Percentiles rank a stretch among this genome's conserved stretches.
These are phyloP conservation scores for Elgaria multicarinata DNA, from an alignment of 2,113 vertebrate species.

Conservation along the genomic window DNA sequence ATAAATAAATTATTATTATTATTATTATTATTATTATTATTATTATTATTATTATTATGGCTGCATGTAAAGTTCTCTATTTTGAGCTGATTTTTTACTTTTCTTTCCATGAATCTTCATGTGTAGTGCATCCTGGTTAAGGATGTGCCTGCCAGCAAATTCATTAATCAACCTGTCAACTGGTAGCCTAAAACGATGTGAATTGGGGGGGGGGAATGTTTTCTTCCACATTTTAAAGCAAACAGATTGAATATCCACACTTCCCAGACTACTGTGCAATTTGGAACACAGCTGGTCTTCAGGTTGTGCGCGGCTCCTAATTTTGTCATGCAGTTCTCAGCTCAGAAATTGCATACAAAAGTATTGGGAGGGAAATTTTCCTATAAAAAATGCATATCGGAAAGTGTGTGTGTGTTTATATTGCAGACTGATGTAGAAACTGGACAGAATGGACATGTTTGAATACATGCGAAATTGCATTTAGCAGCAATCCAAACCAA, in stretches of 20 bases:
- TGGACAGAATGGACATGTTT: neutral
- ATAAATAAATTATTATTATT: too few relatives aligned
- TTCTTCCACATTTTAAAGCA: neutral
- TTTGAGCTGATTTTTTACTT: neutral
- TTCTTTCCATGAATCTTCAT: neutral
- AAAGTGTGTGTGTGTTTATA: neutral
- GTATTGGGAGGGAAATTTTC: neutral
- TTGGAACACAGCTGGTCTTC: neutral
- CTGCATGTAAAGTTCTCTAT: neutral
- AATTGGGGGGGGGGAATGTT: neutral
- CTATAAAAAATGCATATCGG: neutral
- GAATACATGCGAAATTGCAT: neutral
- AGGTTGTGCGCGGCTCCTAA: neutral
- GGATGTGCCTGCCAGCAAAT: neutral
- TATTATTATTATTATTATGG: too few relatives aligned
- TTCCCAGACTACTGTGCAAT: neutral
- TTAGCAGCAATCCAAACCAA: too few relatives aligned
- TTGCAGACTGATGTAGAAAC: too few relatives aligned
- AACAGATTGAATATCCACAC: neutral
- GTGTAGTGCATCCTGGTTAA: neutral
- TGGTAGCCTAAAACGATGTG: neutral
- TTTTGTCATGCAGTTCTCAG: neutral
- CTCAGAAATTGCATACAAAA: too few relatives aligned
- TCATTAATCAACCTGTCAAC: neutral
- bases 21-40: too few relatives aligned